Conservation (phyloP, 2,888 invertebrate species). For the Ormyrus labotus region DNA sequence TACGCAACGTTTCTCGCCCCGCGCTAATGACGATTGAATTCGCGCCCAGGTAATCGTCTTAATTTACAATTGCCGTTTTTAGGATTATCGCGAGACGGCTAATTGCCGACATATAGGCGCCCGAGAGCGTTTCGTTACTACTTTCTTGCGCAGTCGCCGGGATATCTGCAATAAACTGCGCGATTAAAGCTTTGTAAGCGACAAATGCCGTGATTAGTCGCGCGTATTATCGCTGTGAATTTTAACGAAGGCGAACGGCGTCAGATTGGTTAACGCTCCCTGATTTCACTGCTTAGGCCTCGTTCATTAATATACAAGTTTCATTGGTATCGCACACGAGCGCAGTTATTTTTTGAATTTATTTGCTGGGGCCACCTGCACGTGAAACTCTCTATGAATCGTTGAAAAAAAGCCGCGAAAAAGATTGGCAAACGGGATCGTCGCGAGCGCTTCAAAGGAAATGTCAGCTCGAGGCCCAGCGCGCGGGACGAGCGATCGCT, state of each 20-base stretch:
- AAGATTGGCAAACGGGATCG: neutral
- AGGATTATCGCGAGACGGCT: constrained; percentile 26
- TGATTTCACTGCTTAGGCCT: too few species aligned
- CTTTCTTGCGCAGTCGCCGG: neutral
- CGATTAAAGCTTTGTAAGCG: constrained; percentile 25
- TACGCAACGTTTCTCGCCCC: neutral
- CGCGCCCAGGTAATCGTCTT: constrained; percentile 39
- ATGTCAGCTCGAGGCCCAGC: constrained; percentile 17
- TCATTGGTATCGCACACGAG: too few species aligned
- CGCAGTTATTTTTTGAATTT: too few species aligned
- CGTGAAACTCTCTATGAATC: too few species aligned
- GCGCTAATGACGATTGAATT: constrained; percentile 50
- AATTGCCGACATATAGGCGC: constrained; percentile 34
- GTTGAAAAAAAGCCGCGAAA: neutral
- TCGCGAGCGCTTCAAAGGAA: constrained; percentile 36
- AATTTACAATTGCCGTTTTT: constrained; percentile 37
- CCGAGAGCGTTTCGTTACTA: neutral
- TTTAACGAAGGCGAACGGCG: constrained; percentile 16
- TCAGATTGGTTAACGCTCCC: too few species aligned
- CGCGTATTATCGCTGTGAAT: constrained; percentile 15
- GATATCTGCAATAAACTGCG: constrained; percentile 1
- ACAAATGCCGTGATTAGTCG: constrained; percentile 31
- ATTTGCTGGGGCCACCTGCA: too few species aligned
- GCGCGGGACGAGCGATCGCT: neutral
- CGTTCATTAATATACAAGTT: too few species aligned